These are phyloP conservation scores for Pachypanchax playfairii DNA, from an alignment of 2,113 vertebrate species.

Conservation along the genomic window DNA sequence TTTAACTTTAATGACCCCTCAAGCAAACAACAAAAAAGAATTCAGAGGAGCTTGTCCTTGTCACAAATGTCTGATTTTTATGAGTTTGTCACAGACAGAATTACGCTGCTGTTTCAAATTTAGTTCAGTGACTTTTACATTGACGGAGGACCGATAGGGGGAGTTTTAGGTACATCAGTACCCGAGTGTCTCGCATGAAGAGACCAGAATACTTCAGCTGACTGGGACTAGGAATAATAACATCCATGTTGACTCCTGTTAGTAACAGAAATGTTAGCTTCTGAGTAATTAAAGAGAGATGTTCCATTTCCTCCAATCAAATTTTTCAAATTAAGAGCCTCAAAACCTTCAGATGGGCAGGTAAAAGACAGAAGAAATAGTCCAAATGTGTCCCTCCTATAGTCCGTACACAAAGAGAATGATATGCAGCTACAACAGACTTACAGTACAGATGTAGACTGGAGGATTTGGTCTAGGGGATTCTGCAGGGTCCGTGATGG, in stretches of 20 bases:
- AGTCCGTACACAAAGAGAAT: no score
- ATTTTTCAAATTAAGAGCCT: background rate
- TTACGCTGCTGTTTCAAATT: conserved; percentile 35
- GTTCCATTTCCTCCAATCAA: background rate
- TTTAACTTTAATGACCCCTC: conserved; percentile 36
- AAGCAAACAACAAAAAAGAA: conserved; percentile 16
- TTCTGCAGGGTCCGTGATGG: conserved; percentile 36
- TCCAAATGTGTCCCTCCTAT: no score
- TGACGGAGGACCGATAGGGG: conserved; percentile 40
- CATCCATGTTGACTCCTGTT: no score
- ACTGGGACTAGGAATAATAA: background rate
- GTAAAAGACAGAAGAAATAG: no score
- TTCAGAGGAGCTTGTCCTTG: conserved; percentile 15
- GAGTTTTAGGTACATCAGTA: conserved; percentile 36
- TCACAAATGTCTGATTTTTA: conserved; percentile 35
- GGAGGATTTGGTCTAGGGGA: background rate
- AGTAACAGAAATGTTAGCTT: background rate
- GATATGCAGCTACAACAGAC: no score
- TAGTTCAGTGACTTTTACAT: conserved; percentile 13
- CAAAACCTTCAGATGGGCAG: background rate
- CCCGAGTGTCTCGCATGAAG: background rate
- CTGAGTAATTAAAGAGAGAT: no score
- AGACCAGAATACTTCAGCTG: background rate
- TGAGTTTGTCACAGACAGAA: conserved; percentile 27
- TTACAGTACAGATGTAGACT: no score